Evolutionary conservation across 2,888 invertebrate genomes (phyloP).

Genomic region (Hirtodrosophila alboralis): DNA sequence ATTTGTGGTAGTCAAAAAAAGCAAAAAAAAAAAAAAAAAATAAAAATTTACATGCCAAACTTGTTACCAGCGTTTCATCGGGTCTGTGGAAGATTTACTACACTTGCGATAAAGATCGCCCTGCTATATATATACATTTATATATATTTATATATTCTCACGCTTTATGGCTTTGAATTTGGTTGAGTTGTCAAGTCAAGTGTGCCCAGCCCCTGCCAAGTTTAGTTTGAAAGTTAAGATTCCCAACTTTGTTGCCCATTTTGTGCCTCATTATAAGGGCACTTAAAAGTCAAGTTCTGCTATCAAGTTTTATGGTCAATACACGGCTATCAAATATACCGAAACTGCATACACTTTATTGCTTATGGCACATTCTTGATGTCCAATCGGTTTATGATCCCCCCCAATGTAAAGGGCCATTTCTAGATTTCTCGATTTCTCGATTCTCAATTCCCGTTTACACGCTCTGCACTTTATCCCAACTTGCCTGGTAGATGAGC

Average conservation of each 20-base stretch:
- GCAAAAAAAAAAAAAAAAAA: background rate
- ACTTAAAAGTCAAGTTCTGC: constrained; percentile 53
- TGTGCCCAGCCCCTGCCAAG: constrained; percentile 12
- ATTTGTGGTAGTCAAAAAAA: constrained; percentile 20
- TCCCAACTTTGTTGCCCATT: constrained; percentile 71
- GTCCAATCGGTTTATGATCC: constrained; percentile 51
- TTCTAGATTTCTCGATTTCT: background rate
- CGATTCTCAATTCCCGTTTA: constrained; percentile 45
- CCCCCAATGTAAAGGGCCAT: constrained; percentile 13
- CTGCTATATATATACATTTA: no score
- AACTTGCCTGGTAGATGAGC: constrained; percentile 15
- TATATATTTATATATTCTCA: constrained; percentile 67
- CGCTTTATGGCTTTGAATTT: constrained; percentile 60
- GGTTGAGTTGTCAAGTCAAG: constrained; percentile 50
- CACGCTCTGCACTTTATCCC: constrained; percentile 40
- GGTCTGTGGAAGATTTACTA: constrained; percentile 61
- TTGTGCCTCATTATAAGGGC: constrained; percentile 65
- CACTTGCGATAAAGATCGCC: constrained; percentile 63
- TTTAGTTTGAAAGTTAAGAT: background rate
- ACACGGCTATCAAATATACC: constrained; percentile 69
- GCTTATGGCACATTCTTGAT: constrained; percentile 70
- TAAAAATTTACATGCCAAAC: constrained; percentile 47
- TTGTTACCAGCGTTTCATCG: constrained; percentile 29
- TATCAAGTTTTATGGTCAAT: constrained; percentile 63
- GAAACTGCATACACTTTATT: constrained; percentile 61